Evolutionary conservation across 2,797 vertebrate genomes (phyloP).

Genomic region (Myoxocephalus aenaeus): DNA sequence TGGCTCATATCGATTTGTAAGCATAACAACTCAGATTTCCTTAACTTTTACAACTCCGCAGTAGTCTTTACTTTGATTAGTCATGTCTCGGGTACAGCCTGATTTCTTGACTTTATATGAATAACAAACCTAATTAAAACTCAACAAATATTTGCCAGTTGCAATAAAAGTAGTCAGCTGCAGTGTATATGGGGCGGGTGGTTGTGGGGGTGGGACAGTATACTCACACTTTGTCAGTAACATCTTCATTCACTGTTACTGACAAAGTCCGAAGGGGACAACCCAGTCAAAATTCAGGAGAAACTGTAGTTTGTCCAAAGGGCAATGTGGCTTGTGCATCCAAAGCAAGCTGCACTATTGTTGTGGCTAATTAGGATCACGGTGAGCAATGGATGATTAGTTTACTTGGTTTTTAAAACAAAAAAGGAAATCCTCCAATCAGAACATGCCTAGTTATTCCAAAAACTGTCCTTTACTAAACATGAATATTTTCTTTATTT

Average conservation of each 20-base stretch:
- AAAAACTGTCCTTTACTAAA: background rate
- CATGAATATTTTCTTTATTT: background rate
- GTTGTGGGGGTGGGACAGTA: background rate
- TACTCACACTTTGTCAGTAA: background rate
- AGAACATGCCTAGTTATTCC: background rate
- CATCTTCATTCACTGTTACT: too few relatives aligned
- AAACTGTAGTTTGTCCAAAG: background rate
- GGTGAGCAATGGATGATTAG: slow-evolving; percentile 29
- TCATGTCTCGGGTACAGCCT: background rate
- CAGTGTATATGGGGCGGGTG: background rate
- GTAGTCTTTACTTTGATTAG: background rate
- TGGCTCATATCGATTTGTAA: slow-evolving; percentile 98
- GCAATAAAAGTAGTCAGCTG: slow-evolving; percentile 36
- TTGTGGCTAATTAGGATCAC: background rate
- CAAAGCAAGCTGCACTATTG: background rate
- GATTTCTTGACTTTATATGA: slow-evolving; percentile 25
- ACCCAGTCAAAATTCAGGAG: background rate
- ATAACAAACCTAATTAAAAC: slow-evolving; percentile 24
- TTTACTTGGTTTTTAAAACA: slow-evolving; percentile 36
- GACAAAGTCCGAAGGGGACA: background rate
- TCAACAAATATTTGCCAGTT: slow-evolving; percentile 21
- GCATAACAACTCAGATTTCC: slow-evolving; percentile 54
- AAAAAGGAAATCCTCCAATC: slow-evolving; percentile 10
- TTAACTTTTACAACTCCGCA: background rate
- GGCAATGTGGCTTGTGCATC: background rate